Percentiles rank a stretch among this genome's conserved stretches.
Evolutionary conservation across 2,797 vertebrate species (phyloP).

Genomic region (Adelosebastes latens): DNA sequence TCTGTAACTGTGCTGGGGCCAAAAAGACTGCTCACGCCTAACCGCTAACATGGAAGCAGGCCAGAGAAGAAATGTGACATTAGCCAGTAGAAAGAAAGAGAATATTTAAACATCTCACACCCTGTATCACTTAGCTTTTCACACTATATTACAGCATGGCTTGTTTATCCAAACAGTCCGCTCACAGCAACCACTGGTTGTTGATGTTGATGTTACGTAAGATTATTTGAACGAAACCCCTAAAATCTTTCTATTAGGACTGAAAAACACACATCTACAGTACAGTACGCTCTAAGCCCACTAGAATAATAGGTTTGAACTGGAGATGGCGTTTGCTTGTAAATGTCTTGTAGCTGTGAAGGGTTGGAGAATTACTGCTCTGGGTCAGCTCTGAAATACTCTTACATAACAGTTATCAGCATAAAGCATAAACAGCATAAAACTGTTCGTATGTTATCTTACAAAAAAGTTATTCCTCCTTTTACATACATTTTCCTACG

Average conservation of each 20-base stretch:
- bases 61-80: constrained; percentile 43
- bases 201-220: background rate
- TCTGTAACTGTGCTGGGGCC: constrained; percentile 56
- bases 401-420: constrained; percentile 35
- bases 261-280: constrained; percentile 3
- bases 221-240: constrained; percentile 2
- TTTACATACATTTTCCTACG: no score
- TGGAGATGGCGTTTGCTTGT: constrained; percentile 15
- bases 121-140: constrained; percentile 14
- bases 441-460: no score
- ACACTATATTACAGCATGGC: background rate
- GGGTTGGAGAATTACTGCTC: constrained; percentile 20
- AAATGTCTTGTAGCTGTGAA: constrained; percentile 37
- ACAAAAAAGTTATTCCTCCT: no score
- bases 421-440: no score
- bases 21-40: constrained; percentile 51
- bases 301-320: constrained; percentile 27
- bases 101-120: constrained; percentile 33
- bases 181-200: background rate
- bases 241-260: background rate
- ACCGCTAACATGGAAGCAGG: constrained; percentile 64
- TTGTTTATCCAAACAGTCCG: background rate
- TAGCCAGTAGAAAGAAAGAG: constrained; percentile 18
- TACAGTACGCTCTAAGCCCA: background rate
- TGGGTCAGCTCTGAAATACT: constrained; percentile 15